Evolutionary conservation across 2,113 vertebrate genomes (phyloP).

Genomic region (Pseudopodoces humilis): DNA sequence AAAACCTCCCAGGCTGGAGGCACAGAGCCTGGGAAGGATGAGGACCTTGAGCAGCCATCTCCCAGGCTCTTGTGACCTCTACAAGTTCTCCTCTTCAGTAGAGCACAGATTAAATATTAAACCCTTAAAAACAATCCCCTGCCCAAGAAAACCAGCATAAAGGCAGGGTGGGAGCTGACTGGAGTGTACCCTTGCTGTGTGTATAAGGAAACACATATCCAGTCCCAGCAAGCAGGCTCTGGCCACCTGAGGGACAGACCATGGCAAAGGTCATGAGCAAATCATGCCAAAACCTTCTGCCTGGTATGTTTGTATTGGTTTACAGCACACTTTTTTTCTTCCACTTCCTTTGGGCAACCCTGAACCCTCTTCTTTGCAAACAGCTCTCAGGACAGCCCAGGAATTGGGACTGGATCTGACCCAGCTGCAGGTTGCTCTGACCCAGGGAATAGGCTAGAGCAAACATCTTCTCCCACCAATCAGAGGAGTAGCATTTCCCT

Average conservation of each 20-base stretch:
- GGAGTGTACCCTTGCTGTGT: neutral
- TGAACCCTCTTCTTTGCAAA: neutral
- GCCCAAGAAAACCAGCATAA: rapidly evolving
- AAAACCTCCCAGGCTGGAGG: neutral
- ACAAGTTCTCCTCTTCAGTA: neutral
- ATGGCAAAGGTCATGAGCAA: neutral
- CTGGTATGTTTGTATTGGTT: neutral
- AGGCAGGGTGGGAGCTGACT: neutral
- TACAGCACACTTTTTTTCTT: neutral
- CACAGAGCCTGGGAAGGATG: neutral
- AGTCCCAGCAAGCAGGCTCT: neutral
- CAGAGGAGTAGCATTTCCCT: neutral
- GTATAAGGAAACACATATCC: conserved; percentile 52
- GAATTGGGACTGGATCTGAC: neutral
- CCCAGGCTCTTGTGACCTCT: neutral
- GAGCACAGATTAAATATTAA: conserved; percentile 36
- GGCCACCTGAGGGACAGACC: rapidly evolving
- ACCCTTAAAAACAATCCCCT: neutral
- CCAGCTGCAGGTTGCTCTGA: neutral
- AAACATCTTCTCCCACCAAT: neutral
- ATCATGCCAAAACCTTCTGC: neutral
- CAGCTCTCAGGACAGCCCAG: neutral
- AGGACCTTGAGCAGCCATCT: neutral
- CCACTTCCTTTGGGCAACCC: neutral
- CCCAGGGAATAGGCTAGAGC: rapidly evolving